Evolutionary conservation across 2,797 vertebrate genomes (phyloP).

Genomic region (Neosilurus hyrtlii): DNA sequence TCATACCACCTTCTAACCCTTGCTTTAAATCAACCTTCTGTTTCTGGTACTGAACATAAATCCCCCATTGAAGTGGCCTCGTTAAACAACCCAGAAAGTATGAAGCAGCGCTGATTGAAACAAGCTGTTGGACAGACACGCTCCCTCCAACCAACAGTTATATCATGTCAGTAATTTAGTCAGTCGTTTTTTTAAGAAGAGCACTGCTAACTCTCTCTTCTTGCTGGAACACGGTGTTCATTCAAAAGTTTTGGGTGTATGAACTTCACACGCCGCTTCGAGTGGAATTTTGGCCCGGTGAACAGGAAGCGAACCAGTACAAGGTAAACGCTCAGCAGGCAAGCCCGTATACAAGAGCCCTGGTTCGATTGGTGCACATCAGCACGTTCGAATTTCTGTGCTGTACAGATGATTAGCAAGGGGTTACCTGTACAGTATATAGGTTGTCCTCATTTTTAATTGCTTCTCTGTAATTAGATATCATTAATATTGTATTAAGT

Average conservation of each 20-base stretch:
- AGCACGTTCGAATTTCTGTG: background rate
- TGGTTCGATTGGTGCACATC: background rate
- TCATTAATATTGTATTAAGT: too few species aligned
- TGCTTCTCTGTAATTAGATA: too few species aligned
- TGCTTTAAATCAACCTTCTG: background rate
- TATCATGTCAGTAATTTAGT: background rate
- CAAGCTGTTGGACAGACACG: background rate
- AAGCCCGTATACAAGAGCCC: background rate
- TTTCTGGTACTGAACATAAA: background rate
- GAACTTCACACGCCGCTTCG: background rate
- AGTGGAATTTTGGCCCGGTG: conserved; percentile 29
- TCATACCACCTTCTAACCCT: too few species aligned
- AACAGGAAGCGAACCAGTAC: conserved; percentile 7
- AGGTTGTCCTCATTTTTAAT: too few species aligned
- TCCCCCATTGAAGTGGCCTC: background rate
- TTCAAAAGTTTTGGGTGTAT: conserved; percentile 5
- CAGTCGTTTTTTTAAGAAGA: background rate
- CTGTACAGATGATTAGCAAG: background rate
- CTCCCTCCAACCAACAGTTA: background rate
- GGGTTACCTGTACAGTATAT: background rate
- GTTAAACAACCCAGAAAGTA: background rate
- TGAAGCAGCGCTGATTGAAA: background rate
- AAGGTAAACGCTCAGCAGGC: conserved; percentile 30
- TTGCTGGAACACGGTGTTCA: conserved; percentile 1
- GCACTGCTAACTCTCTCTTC: background rate